phyloP scores from a whole-genome alignment of 2,888 invertebrate genomes.

The Ichneumoninae sp. region DNA sequence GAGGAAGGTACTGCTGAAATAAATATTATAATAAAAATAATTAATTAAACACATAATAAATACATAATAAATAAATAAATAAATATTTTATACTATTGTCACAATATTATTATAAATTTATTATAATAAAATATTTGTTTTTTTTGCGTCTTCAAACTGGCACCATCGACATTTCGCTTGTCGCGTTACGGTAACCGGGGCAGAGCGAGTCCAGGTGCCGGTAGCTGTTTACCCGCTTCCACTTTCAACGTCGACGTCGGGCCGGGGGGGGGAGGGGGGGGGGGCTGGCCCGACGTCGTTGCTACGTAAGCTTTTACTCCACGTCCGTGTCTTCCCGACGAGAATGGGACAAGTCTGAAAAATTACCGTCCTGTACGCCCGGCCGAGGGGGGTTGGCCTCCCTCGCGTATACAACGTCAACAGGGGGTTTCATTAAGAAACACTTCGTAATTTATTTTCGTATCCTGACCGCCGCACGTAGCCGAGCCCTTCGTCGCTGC shows the following conservation, averaged over 20 bases:
- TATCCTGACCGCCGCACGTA: constrained; percentile 62
- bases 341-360: constrained; percentile 78
- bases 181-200: constrained; percentile 20
- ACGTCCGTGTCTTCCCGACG: constrained; percentile 65
- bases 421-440: constrained; percentile 78
- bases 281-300: constrained; percentile 5
- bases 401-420: constrained; percentile 57
- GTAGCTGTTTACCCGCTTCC: constrained; percentile 8
- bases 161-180: constrained; percentile 32
- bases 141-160: background rate
- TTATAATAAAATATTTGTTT: no score
- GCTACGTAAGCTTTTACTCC: constrained; percentile 27
- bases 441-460: constrained; percentile 79
- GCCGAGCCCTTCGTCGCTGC: constrained; percentile 43
- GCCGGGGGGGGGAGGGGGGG: background rate
- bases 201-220: constrained; percentile 3
- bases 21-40: no score
- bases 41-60: no score
- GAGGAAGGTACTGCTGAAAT: no score
- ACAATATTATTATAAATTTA: no score
- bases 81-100: no score
- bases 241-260: constrained; percentile 13
- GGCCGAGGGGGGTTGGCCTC: constrained; percentile 6
- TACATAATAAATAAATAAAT: no score
- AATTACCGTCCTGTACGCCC: constrained; percentile 69